Evolutionary conservation across 2,888 invertebrate species (phyloP).

Genomic region (Philereme transversata): DNA sequence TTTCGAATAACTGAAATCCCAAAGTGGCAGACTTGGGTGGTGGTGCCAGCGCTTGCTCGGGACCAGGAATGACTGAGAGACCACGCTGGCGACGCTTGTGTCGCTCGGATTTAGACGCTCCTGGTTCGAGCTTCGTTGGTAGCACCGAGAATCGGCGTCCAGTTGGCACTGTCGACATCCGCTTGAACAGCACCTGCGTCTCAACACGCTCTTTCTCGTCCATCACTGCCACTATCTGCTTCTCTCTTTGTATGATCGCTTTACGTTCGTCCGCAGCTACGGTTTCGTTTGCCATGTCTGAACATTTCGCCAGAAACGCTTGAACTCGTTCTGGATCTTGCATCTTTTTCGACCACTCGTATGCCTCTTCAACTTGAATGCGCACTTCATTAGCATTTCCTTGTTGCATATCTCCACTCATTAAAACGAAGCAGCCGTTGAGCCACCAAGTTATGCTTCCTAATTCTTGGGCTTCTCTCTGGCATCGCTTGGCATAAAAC

Average conservation of each 20-base stretch:
- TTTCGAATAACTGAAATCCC: slow-evolving; percentile 71
- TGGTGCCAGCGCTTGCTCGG: slow-evolving; percentile 57
- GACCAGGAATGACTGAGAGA: slow-evolving; percentile 69
- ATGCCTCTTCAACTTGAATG: slow-evolving; percentile 72
- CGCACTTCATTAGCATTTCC: slow-evolving; percentile 75
- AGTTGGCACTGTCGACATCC: slow-evolving; percentile 68
- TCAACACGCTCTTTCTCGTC: slow-evolving; percentile 62
- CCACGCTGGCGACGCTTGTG: slow-evolving; percentile 64
- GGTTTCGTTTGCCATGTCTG: slow-evolving; percentile 66
- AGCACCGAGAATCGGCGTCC: slow-evolving; percentile 71
- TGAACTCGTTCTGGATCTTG: slow-evolving; percentile 70
- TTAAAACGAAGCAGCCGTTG: slow-evolving; percentile 70
- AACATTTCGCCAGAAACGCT: slow-evolving; percentile 69
- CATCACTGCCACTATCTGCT: slow-evolving; percentile 64
- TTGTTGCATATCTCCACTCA: slow-evolving; percentile 80
- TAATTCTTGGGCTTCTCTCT: slow-evolving; percentile 69
- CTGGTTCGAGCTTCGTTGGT: slow-evolving; percentile 57
- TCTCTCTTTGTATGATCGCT: slow-evolving; percentile 64
- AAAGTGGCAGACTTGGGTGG: slow-evolving; percentile 59
- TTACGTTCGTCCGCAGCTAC: slow-evolving; percentile 69
- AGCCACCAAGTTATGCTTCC: slow-evolving; percentile 73
- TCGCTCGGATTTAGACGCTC: slow-evolving; percentile 55
- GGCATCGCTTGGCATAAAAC: slow-evolving; percentile 75
- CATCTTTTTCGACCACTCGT: slow-evolving; percentile 69
- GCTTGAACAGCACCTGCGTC: slow-evolving; percentile 68